phyloP scores from a whole-genome alignment of 2,888 invertebrate species.

The Mesodorylaimus sp. region DNA sequence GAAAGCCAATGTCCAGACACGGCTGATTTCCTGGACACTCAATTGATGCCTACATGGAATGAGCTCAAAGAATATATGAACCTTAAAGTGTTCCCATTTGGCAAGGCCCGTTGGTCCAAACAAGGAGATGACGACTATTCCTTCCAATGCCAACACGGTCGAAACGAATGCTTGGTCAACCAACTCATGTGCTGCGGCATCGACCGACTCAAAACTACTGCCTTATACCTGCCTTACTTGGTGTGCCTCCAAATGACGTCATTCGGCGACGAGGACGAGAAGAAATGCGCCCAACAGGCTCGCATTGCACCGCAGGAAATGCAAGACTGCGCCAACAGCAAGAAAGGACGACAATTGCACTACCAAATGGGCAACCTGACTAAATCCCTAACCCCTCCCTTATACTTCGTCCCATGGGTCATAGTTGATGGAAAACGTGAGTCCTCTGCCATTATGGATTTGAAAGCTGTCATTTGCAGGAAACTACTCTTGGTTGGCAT shows the following conservation, averaged over 20 bases:
- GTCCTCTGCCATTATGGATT: no score
- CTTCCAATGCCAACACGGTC: conserved; percentile 22
- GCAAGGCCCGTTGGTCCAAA: conserved; percentile 1
- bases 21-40: conserved; percentile 20
- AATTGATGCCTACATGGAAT: conserved; percentile 20
- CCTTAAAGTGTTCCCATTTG: conserved; percentile 14
- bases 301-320: conserved; percentile 4
- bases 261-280: no score
- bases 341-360: conserved; percentile 11
- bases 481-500: no score
- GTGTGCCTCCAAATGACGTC: neutral
- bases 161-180: conserved; percentile 23
- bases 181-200: conserved; percentile 28
- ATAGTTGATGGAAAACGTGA: conserved; percentile 22
- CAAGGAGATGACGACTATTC: neutral
- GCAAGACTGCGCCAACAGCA: conserved; percentile 18
- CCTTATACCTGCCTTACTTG: neutral
- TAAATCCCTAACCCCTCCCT: conserved; percentile 14
- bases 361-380: conserved; percentile 18
- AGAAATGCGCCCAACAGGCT: neutral
- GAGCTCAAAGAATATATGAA: conserved; percentile 17
- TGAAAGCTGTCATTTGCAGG: no score
- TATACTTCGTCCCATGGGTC: conserved; percentile 28
- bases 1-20: conserved; percentile 29
- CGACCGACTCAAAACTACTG: conserved; percentile 12